phyloP scores from a whole-genome alignment of 2,113 vertebrate species.

The Ctenomys sociabilis region DNA sequence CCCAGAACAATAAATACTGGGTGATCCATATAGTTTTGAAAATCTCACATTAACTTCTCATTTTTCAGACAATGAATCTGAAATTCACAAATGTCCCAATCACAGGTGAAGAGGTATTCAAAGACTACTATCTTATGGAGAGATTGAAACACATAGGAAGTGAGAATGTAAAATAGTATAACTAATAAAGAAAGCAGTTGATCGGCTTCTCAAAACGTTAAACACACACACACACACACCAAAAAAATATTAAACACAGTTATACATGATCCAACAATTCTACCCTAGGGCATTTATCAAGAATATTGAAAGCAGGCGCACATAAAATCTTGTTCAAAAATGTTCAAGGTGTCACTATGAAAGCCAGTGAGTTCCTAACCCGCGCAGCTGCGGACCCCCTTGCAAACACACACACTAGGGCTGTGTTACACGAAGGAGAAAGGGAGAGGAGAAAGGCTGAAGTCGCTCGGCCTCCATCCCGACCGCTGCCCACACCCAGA shows the following conservation, averaged over 20 bases:
- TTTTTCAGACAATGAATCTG: background rate
- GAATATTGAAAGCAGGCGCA: conserved; percentile 13
- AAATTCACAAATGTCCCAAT: conserved; percentile 37
- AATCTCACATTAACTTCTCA: conserved; percentile 24
- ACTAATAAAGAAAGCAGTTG: conserved; percentile 29
- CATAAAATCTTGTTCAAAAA: background rate
- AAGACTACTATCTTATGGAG: background rate
- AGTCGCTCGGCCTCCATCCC: background rate
- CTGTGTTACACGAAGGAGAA: background rate
- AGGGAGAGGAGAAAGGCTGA: background rate
- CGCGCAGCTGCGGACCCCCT: background rate
- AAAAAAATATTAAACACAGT: background rate
- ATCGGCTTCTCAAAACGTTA: conserved; percentile 10
- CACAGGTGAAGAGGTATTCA: background rate
- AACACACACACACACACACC: background rate
- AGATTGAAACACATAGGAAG: background rate
- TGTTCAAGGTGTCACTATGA: background rate
- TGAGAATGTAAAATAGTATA: background rate
- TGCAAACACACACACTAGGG: background rate
- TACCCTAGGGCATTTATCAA: background rate
- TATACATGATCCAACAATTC: background rate
- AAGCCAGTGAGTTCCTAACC: background rate
- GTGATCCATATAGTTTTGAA: conserved; percentile 3
- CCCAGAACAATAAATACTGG: background rate
- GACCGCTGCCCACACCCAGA: background rate